phyloP scores from a whole-genome alignment of 2,797 vertebrate species.

The Leptoclinus maculatus region DNA sequence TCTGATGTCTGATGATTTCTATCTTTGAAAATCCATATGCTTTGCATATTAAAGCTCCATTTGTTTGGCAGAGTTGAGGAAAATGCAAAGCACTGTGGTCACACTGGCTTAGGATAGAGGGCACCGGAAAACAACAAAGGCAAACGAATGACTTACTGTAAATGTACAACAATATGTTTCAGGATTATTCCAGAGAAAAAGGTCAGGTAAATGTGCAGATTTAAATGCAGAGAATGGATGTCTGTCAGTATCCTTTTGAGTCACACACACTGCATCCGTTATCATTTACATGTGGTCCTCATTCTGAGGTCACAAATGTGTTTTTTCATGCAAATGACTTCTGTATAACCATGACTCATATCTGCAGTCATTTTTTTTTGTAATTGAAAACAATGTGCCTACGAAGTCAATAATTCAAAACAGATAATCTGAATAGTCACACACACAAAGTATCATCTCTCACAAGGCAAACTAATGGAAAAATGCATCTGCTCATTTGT shows the following conservation, averaged over 20 bases:
- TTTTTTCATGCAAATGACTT: constrained; percentile 67
- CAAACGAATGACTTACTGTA: constrained; percentile 39
- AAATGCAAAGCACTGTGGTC: constrained; percentile 79
- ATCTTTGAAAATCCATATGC: constrained; percentile 51
- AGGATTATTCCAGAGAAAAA: constrained; percentile 40
- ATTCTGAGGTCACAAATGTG: constrained; percentile 35
- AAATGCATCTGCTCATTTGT: neutral
- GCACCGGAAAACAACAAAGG: constrained; percentile 60
- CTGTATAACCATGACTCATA: constrained; percentile 25
- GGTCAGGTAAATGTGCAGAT: constrained; percentile 76
- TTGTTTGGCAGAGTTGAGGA: constrained; percentile 74
- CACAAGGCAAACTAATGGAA: constrained; percentile 2
- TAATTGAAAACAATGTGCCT: constrained; percentile 50
- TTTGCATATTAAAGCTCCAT: constrained; percentile 81
- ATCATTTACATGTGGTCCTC: constrained; percentile 70
- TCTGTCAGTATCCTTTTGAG: constrained; percentile 54
- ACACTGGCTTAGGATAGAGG: constrained; percentile 11
- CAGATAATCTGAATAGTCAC: neutral
- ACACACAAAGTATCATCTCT: neutral
- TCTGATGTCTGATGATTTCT: constrained; percentile 39
- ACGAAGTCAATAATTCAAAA: constrained; percentile 5
- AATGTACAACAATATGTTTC: constrained; percentile 58
- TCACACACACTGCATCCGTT: constrained; percentile 50
- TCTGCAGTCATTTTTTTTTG: constrained; percentile 27
- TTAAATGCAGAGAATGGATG: constrained; percentile 40